Conservation (phyloP, 2,888 invertebrate species). For the Ferrisia virgata region DNA sequence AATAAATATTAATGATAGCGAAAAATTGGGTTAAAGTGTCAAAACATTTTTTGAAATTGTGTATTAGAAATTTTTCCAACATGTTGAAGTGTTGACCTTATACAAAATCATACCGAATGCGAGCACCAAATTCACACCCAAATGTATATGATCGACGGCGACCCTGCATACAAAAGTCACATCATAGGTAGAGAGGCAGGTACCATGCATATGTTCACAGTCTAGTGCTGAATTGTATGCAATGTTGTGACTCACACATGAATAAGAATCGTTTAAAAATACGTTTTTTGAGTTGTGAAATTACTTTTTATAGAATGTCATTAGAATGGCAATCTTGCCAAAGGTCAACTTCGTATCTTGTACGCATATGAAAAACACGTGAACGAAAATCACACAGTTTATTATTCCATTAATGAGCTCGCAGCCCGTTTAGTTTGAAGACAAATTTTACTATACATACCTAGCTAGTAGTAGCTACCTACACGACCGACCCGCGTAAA, state of each 20-base stretch:
- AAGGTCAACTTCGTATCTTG: neutral
- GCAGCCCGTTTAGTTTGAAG: neutral
- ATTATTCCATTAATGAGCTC: conserved; percentile 18
- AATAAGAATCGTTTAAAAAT: neutral
- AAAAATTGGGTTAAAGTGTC: neutral
- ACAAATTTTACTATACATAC: neutral
- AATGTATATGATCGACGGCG: no score
- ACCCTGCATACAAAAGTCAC: neutral
- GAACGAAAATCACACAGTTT: conserved; percentile 24
- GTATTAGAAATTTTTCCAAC: neutral
- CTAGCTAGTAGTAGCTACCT: no score
- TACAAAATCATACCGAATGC: no score
- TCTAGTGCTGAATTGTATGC: no score
- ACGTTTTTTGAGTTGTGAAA: conserved; percentile 1
- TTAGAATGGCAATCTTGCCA: conserved; percentile 2
- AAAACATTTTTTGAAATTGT: neutral
- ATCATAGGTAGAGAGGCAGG: no score
- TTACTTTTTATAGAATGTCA: conserved; percentile 26
- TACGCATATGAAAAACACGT: conserved; percentile 6
- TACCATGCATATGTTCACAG: no score
- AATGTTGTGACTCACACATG: neutral
- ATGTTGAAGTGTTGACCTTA: neutral
- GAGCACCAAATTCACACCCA: neutral
- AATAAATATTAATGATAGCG: conserved; percentile 22
- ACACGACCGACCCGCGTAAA: neutral